These are phyloP conservation scores for Rhinopomastus cyanomelas DNA, from an alignment of 2,113 vertebrate genomes.

Conservation along the genomic window DNA sequence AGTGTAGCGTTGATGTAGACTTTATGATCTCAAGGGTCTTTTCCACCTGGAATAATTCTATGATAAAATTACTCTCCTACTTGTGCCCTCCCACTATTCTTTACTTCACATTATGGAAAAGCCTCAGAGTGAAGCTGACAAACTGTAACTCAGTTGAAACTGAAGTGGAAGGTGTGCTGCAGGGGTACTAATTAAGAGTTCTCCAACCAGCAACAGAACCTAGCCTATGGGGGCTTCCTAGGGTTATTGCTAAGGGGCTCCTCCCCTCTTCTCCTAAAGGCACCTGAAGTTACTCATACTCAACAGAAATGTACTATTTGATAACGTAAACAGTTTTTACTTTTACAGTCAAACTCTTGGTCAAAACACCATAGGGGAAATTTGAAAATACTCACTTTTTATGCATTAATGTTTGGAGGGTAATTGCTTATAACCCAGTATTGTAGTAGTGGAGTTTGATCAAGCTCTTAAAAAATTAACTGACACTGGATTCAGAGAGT, in stretches of 20 bases:
- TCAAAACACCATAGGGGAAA: background rate
- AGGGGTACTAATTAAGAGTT: background rate
- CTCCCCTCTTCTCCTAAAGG: background rate
- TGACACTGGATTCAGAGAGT: background rate
- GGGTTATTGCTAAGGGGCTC: background rate
- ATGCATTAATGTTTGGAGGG: background rate
- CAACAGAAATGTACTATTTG: background rate
- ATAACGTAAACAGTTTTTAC: background rate
- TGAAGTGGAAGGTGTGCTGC: background rate
- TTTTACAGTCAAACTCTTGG: background rate
- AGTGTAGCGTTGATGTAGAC: no score
- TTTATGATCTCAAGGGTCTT: no score
- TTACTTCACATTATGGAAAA: background rate
- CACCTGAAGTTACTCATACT: background rate
- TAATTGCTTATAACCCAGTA: background rate
- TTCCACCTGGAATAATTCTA: no score
- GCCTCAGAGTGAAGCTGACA: background rate
- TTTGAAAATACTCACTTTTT: background rate
- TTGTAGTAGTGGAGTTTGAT: background rate
- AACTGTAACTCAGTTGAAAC: background rate
- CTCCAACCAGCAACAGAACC: background rate
- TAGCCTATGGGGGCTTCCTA: background rate
- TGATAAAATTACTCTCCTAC: background rate
- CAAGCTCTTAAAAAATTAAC: background rate
- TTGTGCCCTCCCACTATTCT: background rate